Evolutionary conservation across 2,888 invertebrate species (phyloP).

Genomic region (Reticulitermes lucifugus): DNA sequence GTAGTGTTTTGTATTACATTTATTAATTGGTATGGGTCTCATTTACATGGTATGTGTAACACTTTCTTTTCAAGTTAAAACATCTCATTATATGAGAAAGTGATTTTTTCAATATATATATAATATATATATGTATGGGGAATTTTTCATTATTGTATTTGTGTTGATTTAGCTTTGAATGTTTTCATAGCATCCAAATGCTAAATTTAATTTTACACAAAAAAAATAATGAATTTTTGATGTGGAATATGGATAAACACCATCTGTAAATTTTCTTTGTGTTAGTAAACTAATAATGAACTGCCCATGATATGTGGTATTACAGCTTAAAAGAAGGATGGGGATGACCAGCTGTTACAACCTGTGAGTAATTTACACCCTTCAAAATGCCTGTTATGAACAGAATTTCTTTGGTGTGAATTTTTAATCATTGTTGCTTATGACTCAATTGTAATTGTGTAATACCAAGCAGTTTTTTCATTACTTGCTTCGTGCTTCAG

Average conservation of each 20-base stretch:
- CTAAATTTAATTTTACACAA: background rate
- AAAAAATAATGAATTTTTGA: slow-evolving; percentile 13
- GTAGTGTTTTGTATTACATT: slow-evolving; percentile 3
- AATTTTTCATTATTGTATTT: slow-evolving; percentile 14
- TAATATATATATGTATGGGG: background rate
- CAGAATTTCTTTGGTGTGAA: background rate
- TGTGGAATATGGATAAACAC: slow-evolving; percentile 17
- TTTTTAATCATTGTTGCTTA: background rate
- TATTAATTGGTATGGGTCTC: background rate
- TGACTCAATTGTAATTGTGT: background rate
- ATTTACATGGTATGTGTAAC: background rate
- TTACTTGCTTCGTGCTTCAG: background rate
- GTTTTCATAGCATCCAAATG: background rate
- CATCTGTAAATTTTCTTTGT: slow-evolving; percentile 23
- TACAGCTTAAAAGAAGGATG: background rate
- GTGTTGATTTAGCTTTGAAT: slow-evolving; percentile 2
- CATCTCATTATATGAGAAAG: background rate
- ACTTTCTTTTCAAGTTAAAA: background rate
- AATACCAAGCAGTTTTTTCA: background rate
- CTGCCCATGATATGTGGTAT: background rate
- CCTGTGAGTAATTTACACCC: background rate
- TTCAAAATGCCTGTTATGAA: background rate
- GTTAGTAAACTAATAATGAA: background rate
- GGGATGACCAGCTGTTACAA: background rate
- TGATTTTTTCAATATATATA: background rate